These are phyloP conservation scores for human DNA, from an alignment of 2,113 vertebrate species.

Conservation along the genomic window DNA sequence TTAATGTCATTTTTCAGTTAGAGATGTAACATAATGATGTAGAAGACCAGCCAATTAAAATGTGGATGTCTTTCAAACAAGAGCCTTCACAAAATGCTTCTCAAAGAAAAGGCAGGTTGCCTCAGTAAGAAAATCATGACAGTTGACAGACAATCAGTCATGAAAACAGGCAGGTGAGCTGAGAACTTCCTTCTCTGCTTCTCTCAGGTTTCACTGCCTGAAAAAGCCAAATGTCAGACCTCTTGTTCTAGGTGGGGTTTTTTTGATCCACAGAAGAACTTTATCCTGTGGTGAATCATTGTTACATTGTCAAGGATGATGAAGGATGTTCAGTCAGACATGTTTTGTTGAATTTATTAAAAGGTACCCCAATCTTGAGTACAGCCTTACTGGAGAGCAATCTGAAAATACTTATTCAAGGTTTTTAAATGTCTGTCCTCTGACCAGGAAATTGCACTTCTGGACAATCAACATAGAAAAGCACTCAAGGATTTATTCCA, in stretches of 20 bases:
- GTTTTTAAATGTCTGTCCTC: not conserved
- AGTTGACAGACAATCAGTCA: not conserved
- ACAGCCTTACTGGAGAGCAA: not conserved
- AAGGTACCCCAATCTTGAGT: not conserved
- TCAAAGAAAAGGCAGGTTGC: not conserved
- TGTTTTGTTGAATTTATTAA: conserved; percentile 22
- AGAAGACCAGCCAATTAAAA: conserved; percentile 20
- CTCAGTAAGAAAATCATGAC: not conserved
- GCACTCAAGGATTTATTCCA: not conserved
- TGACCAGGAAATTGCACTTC: not conserved
- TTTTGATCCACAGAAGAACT: conserved; percentile 5
- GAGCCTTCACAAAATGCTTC: not conserved
- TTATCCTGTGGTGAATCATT: not conserved
- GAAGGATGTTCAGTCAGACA: not conserved
- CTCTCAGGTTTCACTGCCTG: not conserved
- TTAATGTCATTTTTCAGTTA: conserved; percentile 31
- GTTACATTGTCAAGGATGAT: not conserved
- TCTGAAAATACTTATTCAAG: not conserved
- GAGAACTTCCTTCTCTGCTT: not conserved
- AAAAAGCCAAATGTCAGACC: conserved; percentile 44
- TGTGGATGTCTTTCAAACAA: not conserved
- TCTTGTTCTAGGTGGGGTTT: not conserved
- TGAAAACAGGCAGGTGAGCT: not conserved
- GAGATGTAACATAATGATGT: not conserved
- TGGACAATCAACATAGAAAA: not conserved